Evolutionary conservation across 2,888 invertebrate species (phyloP), one percentile per base, ranked within the genome.

Genomic region (Myopa testacea): DNA sequence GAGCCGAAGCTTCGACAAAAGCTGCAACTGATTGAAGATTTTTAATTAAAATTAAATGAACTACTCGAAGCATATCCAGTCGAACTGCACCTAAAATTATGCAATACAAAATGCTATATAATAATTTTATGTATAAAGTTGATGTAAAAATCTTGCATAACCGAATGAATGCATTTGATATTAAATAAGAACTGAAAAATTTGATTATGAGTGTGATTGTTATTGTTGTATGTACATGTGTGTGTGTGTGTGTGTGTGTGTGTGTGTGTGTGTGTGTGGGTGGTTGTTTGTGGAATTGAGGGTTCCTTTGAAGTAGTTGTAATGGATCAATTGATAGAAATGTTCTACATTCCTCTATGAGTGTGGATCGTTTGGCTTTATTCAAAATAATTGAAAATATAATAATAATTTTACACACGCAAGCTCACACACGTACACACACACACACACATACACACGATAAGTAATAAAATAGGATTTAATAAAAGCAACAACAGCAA

Each of bases 321-420:
- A 60, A 19, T 8, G 6, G 7, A 45, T 10, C 45, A 60, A 60
- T 60, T 19, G 26, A 60, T 60, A 60, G n/a, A 60, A 19, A 40
- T 67, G 67, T 40, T 45, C 45, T 4, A 50, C 69, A 14, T 19
- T 14, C 19, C 12, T 3, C n/a, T 19, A 6, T 60, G 26, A 19
- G 34, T 62, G 19, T 62, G 40, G n/a, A 26, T 45, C 45, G 65
- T 74, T 63, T 52, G 65, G 74, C 65, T 65, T 62, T 65, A 65
- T 81, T 83, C 81, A 85, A 83, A 85, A 84, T 85, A 84, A 84
- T 84, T 85, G 82, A 85, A 84, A 82, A 82, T 81, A 76, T 83
- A 85, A 85, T 85, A 85, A 85, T 85, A 84, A 85, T 83, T 82
- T 84, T 70, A 38, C 40, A 72, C 38, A 76, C 12, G 52, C 40